Evolutionary conservation across 2,113 vertebrate species (phyloP).

Genomic region (Progne subis): DNA sequence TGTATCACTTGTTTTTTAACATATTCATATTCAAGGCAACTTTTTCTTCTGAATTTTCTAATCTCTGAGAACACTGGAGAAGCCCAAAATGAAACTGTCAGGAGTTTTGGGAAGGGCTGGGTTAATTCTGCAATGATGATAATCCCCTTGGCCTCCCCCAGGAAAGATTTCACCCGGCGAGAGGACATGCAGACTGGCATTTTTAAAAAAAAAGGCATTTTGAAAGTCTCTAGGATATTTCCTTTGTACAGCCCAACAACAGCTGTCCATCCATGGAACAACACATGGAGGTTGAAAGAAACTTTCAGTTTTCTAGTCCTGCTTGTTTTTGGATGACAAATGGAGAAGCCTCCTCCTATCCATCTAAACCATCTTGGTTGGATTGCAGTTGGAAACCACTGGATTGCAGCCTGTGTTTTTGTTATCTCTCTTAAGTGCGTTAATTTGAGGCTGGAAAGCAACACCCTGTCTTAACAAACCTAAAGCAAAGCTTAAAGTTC

Average conservation of each 20-base stretch:
- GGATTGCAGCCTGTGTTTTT: background rate
- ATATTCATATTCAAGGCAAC: background rate
- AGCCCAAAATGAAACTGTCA: background rate
- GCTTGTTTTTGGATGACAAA: background rate
- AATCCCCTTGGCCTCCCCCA: background rate
- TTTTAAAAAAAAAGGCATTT: background rate
- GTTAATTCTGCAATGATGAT: background rate
- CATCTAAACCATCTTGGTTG: background rate
- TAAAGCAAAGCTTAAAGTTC: slow-evolving; percentile 18
- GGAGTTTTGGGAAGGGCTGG: background rate
- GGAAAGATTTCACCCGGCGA: background rate
- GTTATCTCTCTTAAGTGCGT: background rate
- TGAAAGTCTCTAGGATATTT: background rate
- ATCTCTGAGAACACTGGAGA: background rate
- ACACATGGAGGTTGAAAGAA: background rate
- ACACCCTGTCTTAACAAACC: background rate
- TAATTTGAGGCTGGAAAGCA: background rate
- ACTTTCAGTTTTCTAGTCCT: background rate
- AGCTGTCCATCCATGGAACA: background rate
- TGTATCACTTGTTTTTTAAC: background rate
- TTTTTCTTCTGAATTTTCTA: background rate
- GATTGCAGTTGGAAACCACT: too few species aligned
- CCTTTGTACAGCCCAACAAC: background rate
- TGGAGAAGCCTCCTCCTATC: background rate
- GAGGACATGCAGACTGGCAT: background rate